Evolutionary conservation across 2,113 vertebrate genomes (phyloP).

Genomic region (Neogale vison): DNA sequence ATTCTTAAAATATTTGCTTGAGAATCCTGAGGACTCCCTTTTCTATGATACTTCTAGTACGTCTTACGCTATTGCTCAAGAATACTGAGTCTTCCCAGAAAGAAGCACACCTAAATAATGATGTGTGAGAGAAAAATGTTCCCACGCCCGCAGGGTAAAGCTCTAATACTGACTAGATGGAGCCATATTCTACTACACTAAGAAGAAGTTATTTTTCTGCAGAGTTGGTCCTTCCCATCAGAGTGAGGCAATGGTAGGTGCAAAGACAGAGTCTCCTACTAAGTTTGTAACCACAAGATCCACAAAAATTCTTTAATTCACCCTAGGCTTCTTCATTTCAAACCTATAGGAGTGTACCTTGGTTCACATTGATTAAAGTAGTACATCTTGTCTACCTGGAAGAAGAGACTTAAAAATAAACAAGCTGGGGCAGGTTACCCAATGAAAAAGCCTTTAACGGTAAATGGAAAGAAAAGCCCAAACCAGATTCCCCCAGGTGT

Average conservation of each 20-base stretch:
- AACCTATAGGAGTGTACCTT: not conserved
- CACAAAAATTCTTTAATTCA: not conserved
- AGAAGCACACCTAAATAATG: not conserved
- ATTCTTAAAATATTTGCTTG: not conserved
- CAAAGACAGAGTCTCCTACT: not conserved
- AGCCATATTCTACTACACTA: too few relatives aligned
- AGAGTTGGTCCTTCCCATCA: not conserved
- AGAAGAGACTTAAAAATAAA: not conserved
- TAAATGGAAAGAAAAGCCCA: not conserved
- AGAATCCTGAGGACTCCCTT: not conserved
- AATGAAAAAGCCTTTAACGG: constrained; percentile 39
- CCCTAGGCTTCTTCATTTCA: not conserved
- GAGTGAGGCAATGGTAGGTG: not conserved
- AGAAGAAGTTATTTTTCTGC: not conserved
- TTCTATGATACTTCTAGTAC: not conserved
- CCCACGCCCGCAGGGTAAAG: not conserved
- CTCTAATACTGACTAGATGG: too few relatives aligned
- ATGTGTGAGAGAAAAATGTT: not conserved
- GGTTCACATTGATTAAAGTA: not conserved
- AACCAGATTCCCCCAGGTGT: not conserved
- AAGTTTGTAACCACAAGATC: not conserved
- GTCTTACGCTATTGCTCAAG: not conserved
- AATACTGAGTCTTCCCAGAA: not conserved
- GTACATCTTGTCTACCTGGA: not conserved
- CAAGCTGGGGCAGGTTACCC: not conserved